phyloP scores from a whole-genome alignment of 2,113 vertebrate species.

The Pygoscelis adeliae region DNA sequence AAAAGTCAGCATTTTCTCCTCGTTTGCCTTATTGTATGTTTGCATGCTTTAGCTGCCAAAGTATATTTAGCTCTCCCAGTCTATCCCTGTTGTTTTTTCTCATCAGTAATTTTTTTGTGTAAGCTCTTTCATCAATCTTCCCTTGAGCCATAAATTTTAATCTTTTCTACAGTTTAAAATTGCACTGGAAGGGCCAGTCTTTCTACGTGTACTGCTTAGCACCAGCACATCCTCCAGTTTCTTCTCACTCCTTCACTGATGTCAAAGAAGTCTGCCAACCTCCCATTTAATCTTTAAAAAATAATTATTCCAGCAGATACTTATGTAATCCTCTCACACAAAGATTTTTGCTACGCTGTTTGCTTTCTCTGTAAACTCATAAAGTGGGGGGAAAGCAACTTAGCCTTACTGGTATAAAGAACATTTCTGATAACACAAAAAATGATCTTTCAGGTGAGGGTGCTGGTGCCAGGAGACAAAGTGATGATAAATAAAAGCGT shows the following conservation, averaged over 20 bases:
- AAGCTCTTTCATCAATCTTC: neutral
- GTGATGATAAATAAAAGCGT: neutral
- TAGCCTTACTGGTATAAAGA: neutral
- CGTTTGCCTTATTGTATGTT: neutral
- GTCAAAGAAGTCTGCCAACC: neutral
- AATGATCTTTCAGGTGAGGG: neutral
- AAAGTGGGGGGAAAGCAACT: accelerated
- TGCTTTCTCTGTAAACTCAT: neutral
- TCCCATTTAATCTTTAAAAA: neutral
- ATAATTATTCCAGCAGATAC: neutral
- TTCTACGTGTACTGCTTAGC: neutral
- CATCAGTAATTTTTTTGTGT: neutral
- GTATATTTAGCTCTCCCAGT: neutral
- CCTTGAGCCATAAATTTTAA: neutral
- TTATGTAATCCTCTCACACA: neutral
- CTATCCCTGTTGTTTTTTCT: neutral
- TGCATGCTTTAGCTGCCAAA: neutral
- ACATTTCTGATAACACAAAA: neutral
- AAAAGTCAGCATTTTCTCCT: neutral
- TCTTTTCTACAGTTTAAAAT: neutral
- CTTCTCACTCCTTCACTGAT: neutral
- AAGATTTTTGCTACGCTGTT: neutral
- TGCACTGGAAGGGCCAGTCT: neutral
- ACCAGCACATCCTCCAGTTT: neutral
- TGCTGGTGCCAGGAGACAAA: neutral